Conservation (phyloP, 1,140 invertebrate species). For the Onthophagus taurus region DNA sequence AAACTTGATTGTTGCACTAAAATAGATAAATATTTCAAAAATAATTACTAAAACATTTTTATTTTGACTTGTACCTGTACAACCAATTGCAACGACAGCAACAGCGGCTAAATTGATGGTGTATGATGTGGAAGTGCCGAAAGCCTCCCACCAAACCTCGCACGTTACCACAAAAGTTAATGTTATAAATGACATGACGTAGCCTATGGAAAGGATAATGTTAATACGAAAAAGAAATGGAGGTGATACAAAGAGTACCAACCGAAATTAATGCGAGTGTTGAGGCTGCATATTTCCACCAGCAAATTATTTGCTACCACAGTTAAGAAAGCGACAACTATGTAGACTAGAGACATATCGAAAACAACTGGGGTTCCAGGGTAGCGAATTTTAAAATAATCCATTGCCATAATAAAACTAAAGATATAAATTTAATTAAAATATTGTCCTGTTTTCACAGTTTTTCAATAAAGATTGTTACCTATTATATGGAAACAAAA, state of each 20-base stretch:
- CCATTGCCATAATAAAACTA: slow-evolving; percentile 83
- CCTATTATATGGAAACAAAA: slow-evolving; percentile 86
- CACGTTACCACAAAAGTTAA: slow-evolving; percentile 73
- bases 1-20: slow-evolving; percentile 86
- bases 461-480: slow-evolving; percentile 31
- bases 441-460: neutral
- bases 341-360: slow-evolving; percentile 86
- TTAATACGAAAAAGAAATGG: no score
- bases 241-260: no score
- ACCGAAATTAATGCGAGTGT: slow-evolving; percentile 79
- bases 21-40: slow-evolving; percentile 21
- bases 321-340: slow-evolving; percentile 74
- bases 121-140: slow-evolving; percentile 60
- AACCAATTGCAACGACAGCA: slow-evolving; percentile 76
- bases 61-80: slow-evolving; percentile 54
- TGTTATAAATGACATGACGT: slow-evolving; percentile 69
- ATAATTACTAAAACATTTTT: neutral
- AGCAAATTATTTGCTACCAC: slow-evolving; percentile 79
- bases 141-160: slow-evolving; percentile 76
- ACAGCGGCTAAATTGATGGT: slow-evolving; percentile 74
- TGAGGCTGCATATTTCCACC: slow-evolving; percentile 71
- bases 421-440: slow-evolving; percentile 28
- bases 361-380: slow-evolving; percentile 78
- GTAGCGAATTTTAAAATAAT: slow-evolving; percentile 78
- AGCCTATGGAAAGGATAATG: slow-evolving; percentile 51